Evolutionary conservation across 2,113 vertebrate genomes (phyloP), one percentile per base, ranked within the genome.

Genomic region (Azemiops feae): DNA sequence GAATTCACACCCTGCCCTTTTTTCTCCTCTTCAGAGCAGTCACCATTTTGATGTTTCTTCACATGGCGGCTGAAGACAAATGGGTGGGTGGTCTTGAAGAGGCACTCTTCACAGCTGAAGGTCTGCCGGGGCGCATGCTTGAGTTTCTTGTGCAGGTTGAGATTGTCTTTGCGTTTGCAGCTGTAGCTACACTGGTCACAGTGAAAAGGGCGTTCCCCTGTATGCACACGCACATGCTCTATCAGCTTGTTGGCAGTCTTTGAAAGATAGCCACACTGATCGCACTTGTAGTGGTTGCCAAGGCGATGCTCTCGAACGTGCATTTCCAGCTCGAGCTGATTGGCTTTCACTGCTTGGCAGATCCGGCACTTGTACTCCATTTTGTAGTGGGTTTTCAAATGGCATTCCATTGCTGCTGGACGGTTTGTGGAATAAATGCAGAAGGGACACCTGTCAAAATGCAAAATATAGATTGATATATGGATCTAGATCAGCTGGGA

Each of bases 91-190:
- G 99, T 99, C 98, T 99, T 99, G 98, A 99, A 99, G 96, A 99
- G 98, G 98, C 99, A 99, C 98, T 98, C 98, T 27, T 97, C 97
- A 90, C 99, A 99, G 98, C 98, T 98, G 97, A 99, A 98, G 96
- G 98, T 99, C 98, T 99, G 99, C 97, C 99, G 98, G 39, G 99
- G 99, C 92, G 99, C 98, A 92, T 99, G 99, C 98, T 99, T 99
- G 98, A 99, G 98, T 98, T 99, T 99, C 98, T 99, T 99, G 99
- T 99, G 99, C 98, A 99, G 98, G 98, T 99, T 99, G 97, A 99
- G 99, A 99, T 99, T 99, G 99, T 99, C 99, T 98, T 99, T 99
- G 98, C 99, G 99, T 97, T 99, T 99, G 98, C 99, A 99, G 99
- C 99, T 99, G 97, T 99, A 99, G 97, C 98, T 98, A 98, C 99